Conservation (phyloP, 2,888 invertebrate genomes). For the Tetramorium bicarinatum region DNA sequence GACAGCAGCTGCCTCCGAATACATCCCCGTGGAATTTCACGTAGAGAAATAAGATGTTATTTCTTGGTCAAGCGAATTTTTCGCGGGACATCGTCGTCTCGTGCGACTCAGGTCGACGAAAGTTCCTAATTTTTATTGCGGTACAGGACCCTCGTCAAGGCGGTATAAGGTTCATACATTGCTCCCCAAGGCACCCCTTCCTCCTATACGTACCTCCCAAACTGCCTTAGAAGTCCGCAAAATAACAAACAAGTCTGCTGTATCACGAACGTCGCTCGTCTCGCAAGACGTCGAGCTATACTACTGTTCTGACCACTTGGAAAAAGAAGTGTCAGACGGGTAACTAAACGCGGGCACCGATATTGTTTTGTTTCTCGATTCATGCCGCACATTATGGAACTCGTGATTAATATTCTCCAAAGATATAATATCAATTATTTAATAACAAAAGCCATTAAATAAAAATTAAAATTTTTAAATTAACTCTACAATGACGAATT, state of each 20-base stretch:
- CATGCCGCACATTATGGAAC: not conserved
- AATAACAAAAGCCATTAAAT: not conserved
- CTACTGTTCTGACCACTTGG: not conserved
- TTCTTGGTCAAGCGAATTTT: constrained; percentile 16
- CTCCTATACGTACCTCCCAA: not conserved
- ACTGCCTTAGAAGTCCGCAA: not conserved
- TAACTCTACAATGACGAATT: not conserved
- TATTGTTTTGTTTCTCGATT: constrained; percentile 8
- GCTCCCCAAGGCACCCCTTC: constrained; percentile 52
- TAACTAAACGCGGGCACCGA: not conserved
- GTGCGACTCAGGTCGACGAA: constrained; percentile 33
- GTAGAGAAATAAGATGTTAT: constrained; percentile 25
- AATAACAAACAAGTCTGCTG: constrained; percentile 5
- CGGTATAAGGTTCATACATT: constrained; percentile 47
- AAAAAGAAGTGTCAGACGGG: constrained; percentile 10
- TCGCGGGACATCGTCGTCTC: constrained; percentile 5
- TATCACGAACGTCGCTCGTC: constrained; percentile 25
- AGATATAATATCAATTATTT: constrained; percentile 18
- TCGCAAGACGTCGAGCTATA: constrained; percentile 25
- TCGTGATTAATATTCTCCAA: constrained; percentile 29
- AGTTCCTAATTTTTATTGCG: constrained; percentile 68
- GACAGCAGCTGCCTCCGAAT: not conserved
- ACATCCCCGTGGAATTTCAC: not conserved
- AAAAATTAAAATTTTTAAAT: not conserved
- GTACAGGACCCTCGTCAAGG: constrained; percentile 14